phyloP scores from a whole-genome alignment of 2,797 vertebrate species.

The Acropternis orthonyx region DNA sequence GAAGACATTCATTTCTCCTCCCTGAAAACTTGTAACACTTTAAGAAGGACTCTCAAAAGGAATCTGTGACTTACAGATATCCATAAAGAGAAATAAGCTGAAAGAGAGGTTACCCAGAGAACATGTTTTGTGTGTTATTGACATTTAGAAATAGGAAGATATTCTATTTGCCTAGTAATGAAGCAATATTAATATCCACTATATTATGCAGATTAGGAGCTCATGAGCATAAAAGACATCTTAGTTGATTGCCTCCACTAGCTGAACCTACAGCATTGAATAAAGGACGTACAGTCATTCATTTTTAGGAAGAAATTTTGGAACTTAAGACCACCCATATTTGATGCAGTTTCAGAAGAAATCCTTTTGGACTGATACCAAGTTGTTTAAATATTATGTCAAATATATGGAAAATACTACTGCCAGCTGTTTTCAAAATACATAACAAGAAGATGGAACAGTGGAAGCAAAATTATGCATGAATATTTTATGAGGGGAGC shows the following conservation, averaged over 20 bases:
- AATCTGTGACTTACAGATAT: neutral
- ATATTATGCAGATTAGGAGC: conserved; percentile 40
- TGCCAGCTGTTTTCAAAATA: neutral
- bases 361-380: neutral
- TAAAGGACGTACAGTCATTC: conserved; percentile 23
- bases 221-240: conserved; percentile 56
- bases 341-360: conserved; percentile 34
- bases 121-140: neutral
- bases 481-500: neutral
- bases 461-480: neutral
- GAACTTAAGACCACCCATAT: neutral
- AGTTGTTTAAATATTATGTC: neutral
- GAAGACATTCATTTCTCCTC: neutral
- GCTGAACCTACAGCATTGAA: conserved; percentile 48
- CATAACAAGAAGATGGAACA: neutral
- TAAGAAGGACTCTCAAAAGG: neutral
- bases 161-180: neutral
- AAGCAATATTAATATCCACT: conserved; percentile 30
- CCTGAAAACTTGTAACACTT: neutral
- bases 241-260: conserved; percentile 44
- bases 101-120: neutral
- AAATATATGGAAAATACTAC: neutral
- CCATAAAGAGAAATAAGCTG: neutral
- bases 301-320: conserved; percentile 22
- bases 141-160: conserved; percentile 2